Base-by-base conservation (phyloP, 1,140 invertebrate genomes). In the Lethrus apterus region DNA sequence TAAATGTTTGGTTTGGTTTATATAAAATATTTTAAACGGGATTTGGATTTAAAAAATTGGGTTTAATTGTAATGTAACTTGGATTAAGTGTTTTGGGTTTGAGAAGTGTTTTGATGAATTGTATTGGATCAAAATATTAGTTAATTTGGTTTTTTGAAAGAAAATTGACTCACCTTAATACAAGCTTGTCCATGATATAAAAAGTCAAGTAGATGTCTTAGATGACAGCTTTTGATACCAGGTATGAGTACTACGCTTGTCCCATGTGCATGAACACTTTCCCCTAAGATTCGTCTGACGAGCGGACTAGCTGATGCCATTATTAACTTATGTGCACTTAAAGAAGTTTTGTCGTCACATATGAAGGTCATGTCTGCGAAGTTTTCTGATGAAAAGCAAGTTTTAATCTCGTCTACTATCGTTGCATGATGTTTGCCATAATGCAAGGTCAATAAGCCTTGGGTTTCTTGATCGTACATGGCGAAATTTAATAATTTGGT, bases 371-470 rank as follows among this genome's bases (percentile, higher is more conserved):
- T 76, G 71, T 89, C 86, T 19, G 86, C 83, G 67, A 84, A 84
- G 65, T 83, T 78, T 62, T 87, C 84, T 44, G 83, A 83, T 58
- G 79, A 75, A 70, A 86, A 88, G 75, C 85, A 86, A 58, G 83
- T 81, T 60, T 83, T 82, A 65, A 89, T 83, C 73, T 89, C 86
- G 62, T 84, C 84, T 65, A 86, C 80, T 72, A 89, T 81, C 66
- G 84, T 87, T 69, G 85, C 84, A 73, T 86, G 85, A 76, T 89
- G 86, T 73, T 89, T 89, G 71, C 85, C 84, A 73, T 89, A 89
- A 71, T 87, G 86, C 68, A 89, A 80, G 62, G 86, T 89, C 73
- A 89, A 77, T 72, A 87, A 54, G 51, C 65, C 65, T 55, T 67
- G 65, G 38, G 62, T 54, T 49, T 66, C 65, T 58, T 63, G 58